Conservation (phyloP, 2,797 vertebrate genomes). For the Valencia hispanica region DNA sequence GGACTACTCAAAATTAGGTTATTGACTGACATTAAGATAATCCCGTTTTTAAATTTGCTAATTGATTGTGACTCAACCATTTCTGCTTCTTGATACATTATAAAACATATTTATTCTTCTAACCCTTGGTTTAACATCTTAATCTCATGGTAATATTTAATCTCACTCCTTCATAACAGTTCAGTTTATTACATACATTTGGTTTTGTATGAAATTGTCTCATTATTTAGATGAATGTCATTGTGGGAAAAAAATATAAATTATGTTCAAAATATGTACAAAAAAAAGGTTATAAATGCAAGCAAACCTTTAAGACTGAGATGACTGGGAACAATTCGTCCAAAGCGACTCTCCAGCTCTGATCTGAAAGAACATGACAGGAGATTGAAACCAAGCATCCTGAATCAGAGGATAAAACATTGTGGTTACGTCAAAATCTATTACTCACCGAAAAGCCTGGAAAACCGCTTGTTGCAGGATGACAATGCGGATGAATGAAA, state of each 20-base stretch:
- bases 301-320: constrained; percentile 51
- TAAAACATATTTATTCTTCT: neutral
- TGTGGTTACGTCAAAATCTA: neutral
- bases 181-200: neutral
- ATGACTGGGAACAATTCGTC: constrained; percentile 16
- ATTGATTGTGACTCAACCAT: neutral
- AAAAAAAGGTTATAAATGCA: neutral
- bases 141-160: neutral
- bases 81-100: neutral
- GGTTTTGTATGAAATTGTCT: neutral
- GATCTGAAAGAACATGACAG: constrained; percentile 41
- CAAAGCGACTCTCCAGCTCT: constrained; percentile 63
- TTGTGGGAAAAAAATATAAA: neutral
- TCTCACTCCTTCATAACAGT: neutral
- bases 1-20: neutral
- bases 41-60: neutral
- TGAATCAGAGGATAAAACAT: neutral
- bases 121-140: neutral
- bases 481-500: constrained; percentile 69
- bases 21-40: neutral
- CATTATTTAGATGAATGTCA: neutral
- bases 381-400: neutral
- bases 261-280: neutral
- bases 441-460: constrained; percentile 64
- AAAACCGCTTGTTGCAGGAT: constrained; percentile 54